Conservation (phyloP, 2,888 invertebrate species). For the Chydorus sphaericus region DNA sequence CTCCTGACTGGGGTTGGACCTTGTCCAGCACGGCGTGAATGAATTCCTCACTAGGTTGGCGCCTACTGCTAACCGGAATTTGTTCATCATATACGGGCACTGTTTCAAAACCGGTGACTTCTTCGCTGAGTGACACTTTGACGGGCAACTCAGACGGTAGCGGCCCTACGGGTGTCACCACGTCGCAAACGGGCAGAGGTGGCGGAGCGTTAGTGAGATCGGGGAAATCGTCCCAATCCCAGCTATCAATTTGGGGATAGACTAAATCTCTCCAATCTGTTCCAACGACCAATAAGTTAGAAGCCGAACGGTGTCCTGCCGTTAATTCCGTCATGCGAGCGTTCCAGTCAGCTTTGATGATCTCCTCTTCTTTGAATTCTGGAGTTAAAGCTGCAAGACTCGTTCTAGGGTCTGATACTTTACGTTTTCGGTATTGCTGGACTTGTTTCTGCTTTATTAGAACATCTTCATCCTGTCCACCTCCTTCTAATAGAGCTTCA, state of each 20-base stretch:
- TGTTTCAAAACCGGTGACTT: constrained; percentile 40
- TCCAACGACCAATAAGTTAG: constrained; percentile 21
- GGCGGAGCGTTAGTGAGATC: background rate
- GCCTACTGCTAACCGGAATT: constrained; percentile 39
- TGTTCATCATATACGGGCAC: constrained; percentile 47
- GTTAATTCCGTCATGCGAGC: constrained; percentile 30
- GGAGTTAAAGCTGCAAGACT: background rate
- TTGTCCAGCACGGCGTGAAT: constrained; percentile 30
- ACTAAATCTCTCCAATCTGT: constrained; percentile 46
- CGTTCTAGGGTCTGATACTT: constrained; percentile 8
- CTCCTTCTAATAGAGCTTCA: constrained; percentile 47
- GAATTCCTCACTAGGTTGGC: constrained; percentile 33
- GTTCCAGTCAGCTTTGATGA: constrained; percentile 38
- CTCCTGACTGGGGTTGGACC: constrained; percentile 37
- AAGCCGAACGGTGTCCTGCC: constrained; percentile 3
- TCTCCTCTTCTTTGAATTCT: constrained; percentile 26
- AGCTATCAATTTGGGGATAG: constrained; percentile 44
- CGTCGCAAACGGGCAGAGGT: constrained; percentile 20
- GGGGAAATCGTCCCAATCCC: constrained; percentile 49
- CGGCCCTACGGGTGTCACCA: too few species aligned
- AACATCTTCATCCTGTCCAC: constrained; percentile 50
- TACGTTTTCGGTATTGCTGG: constrained; percentile 8
- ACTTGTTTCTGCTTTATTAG: constrained; percentile 32
- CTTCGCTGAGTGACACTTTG: constrained; percentile 34
- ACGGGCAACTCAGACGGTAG: constrained; percentile 33